Evolutionary conservation across 1,140 invertebrate species (phyloP), one percentile per base, ranked within the genome.

Genomic region (Mercenaria mercenaria): DNA sequence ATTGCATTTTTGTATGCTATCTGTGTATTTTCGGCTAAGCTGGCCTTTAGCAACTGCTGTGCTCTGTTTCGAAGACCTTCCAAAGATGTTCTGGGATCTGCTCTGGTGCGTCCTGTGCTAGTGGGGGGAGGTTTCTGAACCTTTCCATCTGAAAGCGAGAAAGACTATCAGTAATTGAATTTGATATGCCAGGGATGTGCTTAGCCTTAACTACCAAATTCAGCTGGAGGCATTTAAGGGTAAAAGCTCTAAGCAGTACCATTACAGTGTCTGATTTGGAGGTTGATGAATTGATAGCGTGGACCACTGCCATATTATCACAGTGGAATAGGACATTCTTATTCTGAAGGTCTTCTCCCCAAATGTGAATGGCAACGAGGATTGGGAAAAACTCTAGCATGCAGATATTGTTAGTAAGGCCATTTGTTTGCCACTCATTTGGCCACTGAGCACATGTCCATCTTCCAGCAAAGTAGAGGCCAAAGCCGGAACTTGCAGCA

Each of bases 381-480:
- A 89, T 72, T 43, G 87, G 90, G 10, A 89, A 80, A 1, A 91
- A 29, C 41, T 90, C 81, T 34, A 91, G 39, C 0, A 50, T 15
- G 26, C 29, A 32, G 20, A 23, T 23, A 67, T 43, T 88, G 41
- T 76, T 11, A 32, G 76, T n/a, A 52, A 32, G 26, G 41, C 8
- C 8, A 8, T 20, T 1, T 8, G 61, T 20, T 18, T 39, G 34
- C 29, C 29, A 79, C n/a, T 18, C 0, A 26, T 32, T 20, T 13
- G 79, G 20, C 29, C 43, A 47, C 43, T 47, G 6, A 15, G 6
- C 43, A 6, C 37, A n/a, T 8, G 59, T 32, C 32, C 59, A 64
- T n/a, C 23, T n/a, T 8, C 59, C 59, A 8, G 6, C 23, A 64
- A 64, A 64, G 20, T 10, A 64, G 20, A 64, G 23, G 4, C 59